Conservation (phyloP, 1,140 invertebrate genomes). For the Amyelois transitella region DNA sequence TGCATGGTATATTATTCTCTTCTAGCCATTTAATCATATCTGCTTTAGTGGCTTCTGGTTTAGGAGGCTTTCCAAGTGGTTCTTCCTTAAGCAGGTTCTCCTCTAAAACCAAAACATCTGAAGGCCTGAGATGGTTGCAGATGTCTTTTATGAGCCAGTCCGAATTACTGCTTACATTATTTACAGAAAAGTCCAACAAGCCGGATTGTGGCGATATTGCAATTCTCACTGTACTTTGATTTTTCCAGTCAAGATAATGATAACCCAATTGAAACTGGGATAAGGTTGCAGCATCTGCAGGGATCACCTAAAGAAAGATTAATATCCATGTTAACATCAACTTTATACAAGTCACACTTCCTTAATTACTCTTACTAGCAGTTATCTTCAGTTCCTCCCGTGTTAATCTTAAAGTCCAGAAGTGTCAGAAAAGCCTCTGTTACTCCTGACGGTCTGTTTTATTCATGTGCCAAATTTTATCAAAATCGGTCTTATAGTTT, state of each 20-base stretch:
- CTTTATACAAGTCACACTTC: too few species aligned
- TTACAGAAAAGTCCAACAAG: not conserved
- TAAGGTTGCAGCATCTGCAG: not conserved
- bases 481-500: too few species aligned
- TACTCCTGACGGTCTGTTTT: too few species aligned
- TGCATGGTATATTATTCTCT: not conserved
- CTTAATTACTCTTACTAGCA: too few species aligned
- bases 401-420: too few species aligned
- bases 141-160: not conserved
- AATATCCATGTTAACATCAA: not conserved
- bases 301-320: not conserved
- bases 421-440: too few species aligned
- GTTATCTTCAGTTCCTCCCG: too few species aligned
- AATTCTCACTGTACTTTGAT: not conserved
- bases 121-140: not conserved
- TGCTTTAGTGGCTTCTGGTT: not conserved
- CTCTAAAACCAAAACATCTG: not conserved
- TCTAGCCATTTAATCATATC: not conserved
- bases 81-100: not conserved
- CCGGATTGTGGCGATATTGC: not conserved
- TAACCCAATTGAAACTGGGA: not conserved
- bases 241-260: not conserved
- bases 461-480: too few species aligned
- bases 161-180: not conserved
- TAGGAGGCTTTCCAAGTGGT: not conserved